A percentile compares a stretch with the other conserved stretches of the same genome.
phyloP scores from a whole-genome alignment of 2,797 vertebrate genomes.

The Malurus splendens region DNA sequence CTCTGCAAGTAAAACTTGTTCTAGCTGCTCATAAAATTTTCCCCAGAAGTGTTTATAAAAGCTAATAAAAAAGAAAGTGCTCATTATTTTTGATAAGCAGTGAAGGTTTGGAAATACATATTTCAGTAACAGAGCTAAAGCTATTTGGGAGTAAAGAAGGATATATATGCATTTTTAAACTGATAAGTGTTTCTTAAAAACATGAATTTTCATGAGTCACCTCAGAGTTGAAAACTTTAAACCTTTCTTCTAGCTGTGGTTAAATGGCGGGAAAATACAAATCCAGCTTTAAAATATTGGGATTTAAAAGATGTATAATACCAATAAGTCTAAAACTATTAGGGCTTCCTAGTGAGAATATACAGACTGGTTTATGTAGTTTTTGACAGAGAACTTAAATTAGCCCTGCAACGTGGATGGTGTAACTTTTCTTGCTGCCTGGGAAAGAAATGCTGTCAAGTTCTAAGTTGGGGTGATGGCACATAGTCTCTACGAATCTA shows the following conservation, averaged over 20 bases:
- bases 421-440: constrained; percentile 62
- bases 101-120: constrained; percentile 67
- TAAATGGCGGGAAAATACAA: constrained; percentile 60
- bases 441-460: constrained; percentile 54
- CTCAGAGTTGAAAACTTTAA: constrained; percentile 46
- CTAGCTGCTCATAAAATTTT: constrained; percentile 75
- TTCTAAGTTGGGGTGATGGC: constrained; percentile 63
- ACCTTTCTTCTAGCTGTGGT: constrained; percentile 58
- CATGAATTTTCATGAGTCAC: constrained; percentile 46
- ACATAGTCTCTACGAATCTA: constrained; percentile 68
- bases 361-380: constrained; percentile 68
- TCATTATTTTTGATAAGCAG: constrained; percentile 79
- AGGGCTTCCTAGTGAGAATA: constrained; percentile 70
- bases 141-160: constrained; percentile 25
- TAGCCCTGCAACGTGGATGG: constrained; percentile 59
- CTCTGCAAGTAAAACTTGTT: constrained; percentile 66
- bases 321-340: constrained; percentile 75
- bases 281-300: constrained; percentile 73
- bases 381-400: constrained; percentile 77
- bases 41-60: constrained; percentile 75
- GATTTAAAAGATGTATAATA: constrained; percentile 76
- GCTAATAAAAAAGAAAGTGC: constrained; percentile 72
- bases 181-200: constrained; percentile 47
- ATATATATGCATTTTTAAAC: constrained; percentile 14
- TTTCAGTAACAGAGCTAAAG: constrained; percentile 52